phyloP scores from a whole-genome alignment of 2,113 vertebrate species.

The Cynocephalus volans region DNA sequence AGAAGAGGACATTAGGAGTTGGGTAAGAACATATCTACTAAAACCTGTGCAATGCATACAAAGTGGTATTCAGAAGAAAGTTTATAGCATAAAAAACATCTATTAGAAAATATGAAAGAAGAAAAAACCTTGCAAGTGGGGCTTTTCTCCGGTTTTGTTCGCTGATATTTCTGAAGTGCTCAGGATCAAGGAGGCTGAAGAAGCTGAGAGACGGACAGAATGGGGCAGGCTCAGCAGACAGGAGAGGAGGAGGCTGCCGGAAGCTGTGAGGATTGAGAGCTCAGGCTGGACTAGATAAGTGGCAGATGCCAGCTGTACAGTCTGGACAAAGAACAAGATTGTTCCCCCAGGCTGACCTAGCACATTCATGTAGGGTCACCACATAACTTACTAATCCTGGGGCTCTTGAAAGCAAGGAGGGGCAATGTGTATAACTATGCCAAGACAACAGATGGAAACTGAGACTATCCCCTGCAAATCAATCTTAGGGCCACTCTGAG shows the following conservation, averaged over 20 bases:
- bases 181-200: background rate
- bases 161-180: background rate
- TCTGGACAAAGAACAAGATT: background rate
- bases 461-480: background rate
- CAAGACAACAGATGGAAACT: background rate
- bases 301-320: background rate
- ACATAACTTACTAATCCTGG: background rate
- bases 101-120: background rate
- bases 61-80: background rate
- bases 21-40: background rate
- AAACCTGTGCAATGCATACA: background rate
- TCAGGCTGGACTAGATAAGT: background rate
- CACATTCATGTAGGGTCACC: background rate
- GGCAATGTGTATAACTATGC: background rate
- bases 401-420: background rate
- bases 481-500: background rate
- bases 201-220: background rate
- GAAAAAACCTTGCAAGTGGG: background rate
- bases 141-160: fast-evolving
- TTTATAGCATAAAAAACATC: background rate
- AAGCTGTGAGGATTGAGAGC: background rate
- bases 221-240: background rate
- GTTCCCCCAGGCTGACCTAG: background rate
- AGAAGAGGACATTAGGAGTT: background rate
- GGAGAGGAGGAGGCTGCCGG: background rate